These are phyloP conservation scores for Anisognathus igniventris DNA, from an alignment of 2,797 vertebrate species.

Conservation along the genomic window DNA sequence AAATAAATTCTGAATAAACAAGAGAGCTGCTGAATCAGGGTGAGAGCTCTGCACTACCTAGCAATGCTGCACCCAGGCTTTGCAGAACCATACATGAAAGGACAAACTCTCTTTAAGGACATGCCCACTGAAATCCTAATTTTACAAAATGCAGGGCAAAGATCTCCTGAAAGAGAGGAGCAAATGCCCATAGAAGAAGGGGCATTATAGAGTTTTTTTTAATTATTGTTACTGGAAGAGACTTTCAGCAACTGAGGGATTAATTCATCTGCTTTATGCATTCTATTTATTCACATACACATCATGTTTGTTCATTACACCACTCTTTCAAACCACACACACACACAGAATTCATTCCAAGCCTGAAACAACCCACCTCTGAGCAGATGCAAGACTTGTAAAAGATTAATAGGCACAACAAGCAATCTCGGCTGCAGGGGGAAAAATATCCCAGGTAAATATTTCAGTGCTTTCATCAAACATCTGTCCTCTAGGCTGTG, in stretches of 20 bases:
- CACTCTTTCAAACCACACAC: background rate
- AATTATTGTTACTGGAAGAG: background rate
- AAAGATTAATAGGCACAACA: slow-evolving; percentile 63
- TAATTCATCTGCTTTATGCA: background rate
- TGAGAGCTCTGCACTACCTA: background rate
- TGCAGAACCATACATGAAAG: background rate
- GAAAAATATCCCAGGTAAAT: slow-evolving; percentile 58
- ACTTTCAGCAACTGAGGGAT: background rate
- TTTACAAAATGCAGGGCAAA: background rate
- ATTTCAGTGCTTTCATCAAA: slow-evolving; percentile 56
- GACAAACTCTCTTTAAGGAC: background rate
- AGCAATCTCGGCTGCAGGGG: slow-evolving; percentile 31
- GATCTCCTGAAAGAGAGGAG: background rate
- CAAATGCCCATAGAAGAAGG: background rate
- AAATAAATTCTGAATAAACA: background rate
- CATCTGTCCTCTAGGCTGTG: slow-evolving; percentile 51
- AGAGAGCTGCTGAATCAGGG: background rate
- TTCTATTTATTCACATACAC: background rate
- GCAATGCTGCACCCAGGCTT: background rate
- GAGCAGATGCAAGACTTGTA: slow-evolving; percentile 56
- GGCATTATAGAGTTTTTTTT: background rate
- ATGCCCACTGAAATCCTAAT: background rate
- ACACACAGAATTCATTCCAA: background rate
- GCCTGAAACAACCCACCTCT: slow-evolving; percentile 25
- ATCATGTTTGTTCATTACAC: slow-evolving; percentile 1